Base-by-base conservation (phyloP, 2,797 vertebrate species). In the Sebastolobus altivelis region DNA sequence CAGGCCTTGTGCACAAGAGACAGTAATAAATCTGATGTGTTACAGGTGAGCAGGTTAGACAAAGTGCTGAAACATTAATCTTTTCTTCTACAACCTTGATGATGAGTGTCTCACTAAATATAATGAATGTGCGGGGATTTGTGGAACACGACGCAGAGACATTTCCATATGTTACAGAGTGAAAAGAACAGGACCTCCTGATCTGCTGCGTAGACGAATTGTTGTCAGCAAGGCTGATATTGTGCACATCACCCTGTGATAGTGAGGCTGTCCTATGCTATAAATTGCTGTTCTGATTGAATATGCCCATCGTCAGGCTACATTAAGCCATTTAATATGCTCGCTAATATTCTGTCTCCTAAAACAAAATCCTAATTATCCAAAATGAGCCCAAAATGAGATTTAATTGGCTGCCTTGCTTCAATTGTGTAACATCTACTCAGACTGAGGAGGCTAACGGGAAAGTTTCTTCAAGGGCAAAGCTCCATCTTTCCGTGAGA, bases 251-350 rank as follows among this genome's bases (percentile, higher is more conserved):
- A 25, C 55, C 27, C 29, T 56, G 11, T 55, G 31, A 81, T 72
- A 68, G 73, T 77, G 65, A 74, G 40, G 40, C 20, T n/a, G 40
- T 71, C 8, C 43, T 38, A 1, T 65, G 52, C 22, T 8, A 25
- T 73, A 65, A 78, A 62, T 43, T 58, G 10, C 67, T 71, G 58
- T 12, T 70, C 10, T 85, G 69, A 81, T 69, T 88, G 31, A 89
- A 81, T 74, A 38, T 75, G 31, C 58, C 75, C 56, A 13, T 31
- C 11, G 82, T 80, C 81, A 87, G 72, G 88, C 84, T 72, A 86
- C 81, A 85, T 90, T 87, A 88, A 76, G 46, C 65, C 66, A 35
- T 67, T 71, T 89, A 90, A 86, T 86, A 80, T 40, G n/a, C 80
- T 79, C 2, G 6, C 68, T 84, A 59, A 81, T 79, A 77, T 84